A percentile compares a stretch with the other conserved stretches of the same genome.
Evolutionary conservation across 2,888 invertebrate species (phyloP).

Genomic region (Cataglyphis cursor): DNA sequence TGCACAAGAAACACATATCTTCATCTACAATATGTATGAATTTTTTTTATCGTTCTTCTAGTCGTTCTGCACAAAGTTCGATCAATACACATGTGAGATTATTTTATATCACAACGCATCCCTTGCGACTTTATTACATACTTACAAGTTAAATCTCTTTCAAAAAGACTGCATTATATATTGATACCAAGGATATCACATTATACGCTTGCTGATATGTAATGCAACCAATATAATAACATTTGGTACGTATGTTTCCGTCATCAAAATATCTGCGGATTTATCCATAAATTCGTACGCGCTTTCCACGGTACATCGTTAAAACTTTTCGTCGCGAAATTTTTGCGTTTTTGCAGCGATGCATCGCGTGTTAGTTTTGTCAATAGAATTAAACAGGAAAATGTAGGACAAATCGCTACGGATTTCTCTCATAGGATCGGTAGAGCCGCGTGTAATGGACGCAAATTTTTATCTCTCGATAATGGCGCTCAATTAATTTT

Average conservation of each 20-base stretch:
- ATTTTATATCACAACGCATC: not conserved
- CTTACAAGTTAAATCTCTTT: not conserved
- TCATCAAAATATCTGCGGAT: not conserved
- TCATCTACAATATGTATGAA: not conserved
- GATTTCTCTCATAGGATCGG: not conserved
- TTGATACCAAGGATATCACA: not conserved
- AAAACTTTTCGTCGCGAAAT: slow-evolving; percentile 30
- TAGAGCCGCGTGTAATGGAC: not conserved
- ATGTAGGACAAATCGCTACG: slow-evolving; percentile 12
- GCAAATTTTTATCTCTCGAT: not conserved
- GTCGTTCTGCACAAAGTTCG: not conserved
- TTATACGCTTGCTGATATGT: not conserved
- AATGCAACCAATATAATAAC: not conserved
- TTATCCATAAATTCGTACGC: slow-evolving; percentile 18
- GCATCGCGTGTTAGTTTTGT: slow-evolving; percentile 25
- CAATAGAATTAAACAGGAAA: slow-evolving; percentile 35
- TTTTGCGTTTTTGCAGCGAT: slow-evolving; percentile 26
- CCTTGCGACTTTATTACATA: not conserved
- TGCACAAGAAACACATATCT: not conserved
- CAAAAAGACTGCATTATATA: not conserved
- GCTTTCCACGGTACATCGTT: slow-evolving; percentile 25
- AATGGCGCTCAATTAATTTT: not conserved
- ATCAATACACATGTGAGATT: not conserved
- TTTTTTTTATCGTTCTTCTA: not conserved
- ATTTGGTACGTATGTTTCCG: not conserved